Base-by-base conservation (phyloP, 2,797 vertebrate species). In the Spea hammondii region DNA sequence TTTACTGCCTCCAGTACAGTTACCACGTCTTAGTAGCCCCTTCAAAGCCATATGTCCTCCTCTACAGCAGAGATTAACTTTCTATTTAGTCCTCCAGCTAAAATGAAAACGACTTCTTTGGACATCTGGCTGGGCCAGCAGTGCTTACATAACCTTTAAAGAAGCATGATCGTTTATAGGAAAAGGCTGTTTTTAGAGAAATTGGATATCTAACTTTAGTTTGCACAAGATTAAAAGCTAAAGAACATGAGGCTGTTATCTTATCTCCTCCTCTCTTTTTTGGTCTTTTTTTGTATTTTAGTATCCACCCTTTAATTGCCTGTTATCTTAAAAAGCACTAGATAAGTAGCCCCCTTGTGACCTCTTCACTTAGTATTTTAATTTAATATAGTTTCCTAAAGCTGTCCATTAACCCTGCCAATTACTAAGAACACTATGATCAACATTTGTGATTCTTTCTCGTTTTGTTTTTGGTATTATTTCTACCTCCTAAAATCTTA, bases 161-260 rank as follows among this genome's bases (percentile, higher is more conserved):
- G 6, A 69, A 45, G 49, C 48, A 17, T 13, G n/a, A 69, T 49
- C 48, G 65, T 67, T 57, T 67, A 67, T 49, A 67, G 8, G 67
- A 51, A 69, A 69, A 51, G n/a, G 67, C 48, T 69, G 67, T 50
- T 67, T 57, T 67, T 48, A 17, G 49, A 69, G 67, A 69, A 69
- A 69, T 14, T 7, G 67, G 49, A 69, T 51, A 69, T 69, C 67
- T 14, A 6, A 5, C n/a, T 69, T 48, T 48, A 69, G 67, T 50
- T 69, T 69, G 67, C 49, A 51, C 5, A 51, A 49, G 67, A 69
- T 49, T 48, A 67, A 12, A 44, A 48, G 65, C 46, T 48, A 67
- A 67, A 67, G n/a, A n/a, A 17, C 67, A 69, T 17, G n/a, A 50
- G 13, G 10, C 65, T 46, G 12, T 51, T 67, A 67, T 67, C 65